phyloP scores from a whole-genome alignment of 1,140 invertebrate genomes.

The Monochamus saltuarius region DNA sequence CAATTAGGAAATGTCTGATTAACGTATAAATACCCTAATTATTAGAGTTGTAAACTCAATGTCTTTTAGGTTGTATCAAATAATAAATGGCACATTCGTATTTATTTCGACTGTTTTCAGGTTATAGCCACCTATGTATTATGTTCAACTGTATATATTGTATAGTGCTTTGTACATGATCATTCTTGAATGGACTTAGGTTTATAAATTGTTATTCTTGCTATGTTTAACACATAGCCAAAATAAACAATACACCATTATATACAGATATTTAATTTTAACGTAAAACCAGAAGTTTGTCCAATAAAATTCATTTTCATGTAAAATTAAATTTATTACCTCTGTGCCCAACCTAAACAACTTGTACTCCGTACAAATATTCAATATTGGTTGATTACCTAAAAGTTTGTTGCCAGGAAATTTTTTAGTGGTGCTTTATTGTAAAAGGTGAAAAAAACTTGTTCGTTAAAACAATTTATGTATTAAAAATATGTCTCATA shows the following conservation, averaged over 20 bases:
- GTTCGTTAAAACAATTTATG: too few relatives aligned
- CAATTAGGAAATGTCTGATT: neutral
- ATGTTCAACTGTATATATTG: constrained; percentile 42
- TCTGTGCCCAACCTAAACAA: too few relatives aligned
- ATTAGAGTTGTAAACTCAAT: neutral
- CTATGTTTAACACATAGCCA: constrained; percentile 40
- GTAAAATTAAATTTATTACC: constrained; percentile 25
- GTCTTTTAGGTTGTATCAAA: neutral
- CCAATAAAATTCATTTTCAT: constrained; percentile 42
- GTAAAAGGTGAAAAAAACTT: too few relatives aligned
- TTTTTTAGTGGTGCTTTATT: too few relatives aligned
- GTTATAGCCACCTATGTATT: neutral
- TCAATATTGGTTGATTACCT: too few relatives aligned
- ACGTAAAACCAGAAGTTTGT: constrained; percentile 44
- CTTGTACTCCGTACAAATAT: too few relatives aligned
- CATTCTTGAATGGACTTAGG: constrained; percentile 39
- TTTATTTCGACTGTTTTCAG: constrained; percentile 1
- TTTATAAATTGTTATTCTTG: constrained; percentile 43
- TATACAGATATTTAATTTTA: constrained; percentile 44
- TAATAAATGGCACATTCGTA: neutral
- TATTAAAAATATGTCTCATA: too few relatives aligned
- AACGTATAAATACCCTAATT: neutral
- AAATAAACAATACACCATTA: constrained; percentile 38
- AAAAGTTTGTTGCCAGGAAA: too few relatives aligned
- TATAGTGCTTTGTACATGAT: constrained; percentile 48